Base-by-base conservation (phyloP, 2,113 vertebrate genomes). In the Hypanus sabinus region DNA sequence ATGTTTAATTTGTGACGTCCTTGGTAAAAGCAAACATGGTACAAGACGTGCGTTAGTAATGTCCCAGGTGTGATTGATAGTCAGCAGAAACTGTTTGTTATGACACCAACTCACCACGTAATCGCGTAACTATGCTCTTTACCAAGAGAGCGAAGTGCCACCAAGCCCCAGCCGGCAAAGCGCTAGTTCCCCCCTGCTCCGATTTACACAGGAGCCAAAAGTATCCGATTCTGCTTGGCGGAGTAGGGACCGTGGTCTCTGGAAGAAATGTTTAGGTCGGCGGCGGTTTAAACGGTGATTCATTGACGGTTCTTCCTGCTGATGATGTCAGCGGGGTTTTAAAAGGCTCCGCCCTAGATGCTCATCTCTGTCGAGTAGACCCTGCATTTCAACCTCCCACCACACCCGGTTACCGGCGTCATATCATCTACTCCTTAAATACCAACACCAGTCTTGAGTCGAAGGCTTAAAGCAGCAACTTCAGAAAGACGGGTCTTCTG, bases 351-450 rank as follows among this genome's bases (percentile, higher is more conserved):
- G 83, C 83, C 83, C 60, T n/a, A 9, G 46, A 9, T 55, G 81
- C 55, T 87, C 55, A 87, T 88, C 60, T n/a, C 83, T 60, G 24
- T 55, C 83, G 55, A 60, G n/a, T 27, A 60, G 27, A 60, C 62
- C 85, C 60, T 90, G 85, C 57, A 90, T 68, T 90, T 62, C 60
- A 90, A 62, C 65, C 85, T 90, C 85, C 85, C 85, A 90, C 85
- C 85, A 68, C 85, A 90, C 85, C 85, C 85, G 60, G 60, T 30
- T 62, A 60, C 62, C 85, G n/a, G 85, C 85, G 85, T 90, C 85
- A 90, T 33, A n/a, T 46, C n/a, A 46, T 68, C 85, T 90, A 65
- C 85, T 33, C 30, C n/a, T 90, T 90, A 90, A 90, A 90, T 90
- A 90, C 30, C 85, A 68, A 65, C 60, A 36, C 85, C n/a, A 65